Conservation (phyloP, 2,888 invertebrate species). For the Congeria kusceri region DNA sequence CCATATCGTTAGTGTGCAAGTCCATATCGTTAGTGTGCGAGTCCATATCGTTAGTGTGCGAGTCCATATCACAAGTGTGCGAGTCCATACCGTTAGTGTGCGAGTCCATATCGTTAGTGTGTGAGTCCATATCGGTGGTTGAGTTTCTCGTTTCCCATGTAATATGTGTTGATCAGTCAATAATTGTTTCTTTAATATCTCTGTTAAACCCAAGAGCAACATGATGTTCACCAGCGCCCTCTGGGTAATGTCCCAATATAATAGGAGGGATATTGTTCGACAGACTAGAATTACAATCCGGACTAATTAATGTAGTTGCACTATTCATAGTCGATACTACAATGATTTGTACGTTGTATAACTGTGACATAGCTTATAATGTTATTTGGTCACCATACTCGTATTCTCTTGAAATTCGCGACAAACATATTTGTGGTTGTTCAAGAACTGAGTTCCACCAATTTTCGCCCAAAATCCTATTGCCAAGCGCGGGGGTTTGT, state of each 20-base stretch:
- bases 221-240: constrained; percentile 19
- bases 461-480: too few relatives aligned
- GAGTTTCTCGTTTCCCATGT: constrained; percentile 12
- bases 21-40: too few relatives aligned
- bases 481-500: too few relatives aligned
- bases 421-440: constrained; percentile 6
- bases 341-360: constrained; percentile 25
- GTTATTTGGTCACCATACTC: constrained; percentile 29
- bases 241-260: constrained; percentile 27
- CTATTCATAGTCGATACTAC: constrained; percentile 18
- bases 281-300: neutral
- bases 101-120: neutral
- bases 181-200: neutral
- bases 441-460: neutral
- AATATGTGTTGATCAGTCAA: constrained; percentile 6
- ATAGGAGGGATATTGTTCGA: constrained; percentile 11
- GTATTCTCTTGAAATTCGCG: constrained; percentile 8
- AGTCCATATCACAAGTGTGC: too few relatives aligned
- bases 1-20: too few relatives aligned
- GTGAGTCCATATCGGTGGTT: neutral
- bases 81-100: neutral
- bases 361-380: constrained; percentile 18
- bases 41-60: too few relatives aligned
- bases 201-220: constrained; percentile 10
- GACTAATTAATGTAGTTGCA: constrained; percentile 11